Base-by-base conservation (phyloP, 2,888 invertebrate species). In the Drosophila kanekoi region DNA sequence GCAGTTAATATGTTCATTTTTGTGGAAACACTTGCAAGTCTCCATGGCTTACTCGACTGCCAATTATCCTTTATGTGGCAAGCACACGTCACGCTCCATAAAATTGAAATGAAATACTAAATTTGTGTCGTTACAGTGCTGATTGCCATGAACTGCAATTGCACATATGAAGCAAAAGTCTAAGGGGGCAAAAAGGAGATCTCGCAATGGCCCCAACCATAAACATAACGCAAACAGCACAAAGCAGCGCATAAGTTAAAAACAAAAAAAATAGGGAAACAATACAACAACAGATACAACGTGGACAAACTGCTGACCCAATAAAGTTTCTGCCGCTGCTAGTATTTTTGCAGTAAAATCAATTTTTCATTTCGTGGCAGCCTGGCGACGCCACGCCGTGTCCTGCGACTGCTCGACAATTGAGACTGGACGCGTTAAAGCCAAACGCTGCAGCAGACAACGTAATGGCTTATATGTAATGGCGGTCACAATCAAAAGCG, bases 131-230 rank as follows among this genome's bases (percentile, higher is more conserved):
- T 88, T 86, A 73, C 69, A 68, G 61, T 68, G 57, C 74, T 82
- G 87, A 83, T 83, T 88, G 87, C 89, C 87, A 72, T 86, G 84
- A 83, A 83, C 87, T 83, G 89, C 89, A 88, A 74, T 79, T 83
- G 82, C 87, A 76, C 66, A 76, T 57, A 49, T 56, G 69, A 60
- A 10, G 60, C 41, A 28, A 38, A 47, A 47, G 47, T 45, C 35
- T 37, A 11, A 10, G 16, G 32, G 33, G 28, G 14, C 33, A 20
- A 23, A 51, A 9, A 28, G 28, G 28, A 28, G 28, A 28, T 28
- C 28, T 28, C 8, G 23, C 8, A 23, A 23, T 23, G 41, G 54
- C 60, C 48, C 66, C 38, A 57, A 52, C 72, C 60, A 79, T 76
- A 88, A 82, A 71, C 86, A 79, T 76, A 82, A 79, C 54, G 59